A percentile compares a stretch with the other conserved stretches of the same genome.
phyloP scores from a whole-genome alignment of 2,113 vertebrate genomes.

The Solenodon paradoxus region DNA sequence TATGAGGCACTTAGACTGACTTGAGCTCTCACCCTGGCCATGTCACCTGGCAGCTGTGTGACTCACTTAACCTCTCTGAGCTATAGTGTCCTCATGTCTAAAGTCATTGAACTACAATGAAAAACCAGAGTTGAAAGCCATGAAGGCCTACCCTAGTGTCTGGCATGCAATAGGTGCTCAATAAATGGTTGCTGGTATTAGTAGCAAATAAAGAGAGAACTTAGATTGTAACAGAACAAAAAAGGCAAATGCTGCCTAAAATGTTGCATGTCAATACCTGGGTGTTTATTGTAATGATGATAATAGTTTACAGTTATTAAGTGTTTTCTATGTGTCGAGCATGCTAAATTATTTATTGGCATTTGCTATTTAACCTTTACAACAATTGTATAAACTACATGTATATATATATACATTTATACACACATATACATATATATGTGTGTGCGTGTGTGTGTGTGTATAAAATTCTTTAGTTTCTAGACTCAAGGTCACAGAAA shows the following conservation, averaged over 20 bases:
- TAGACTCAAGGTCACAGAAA: too few relatives aligned
- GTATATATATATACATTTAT: not conserved
- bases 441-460: too few relatives aligned
- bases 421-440: not conserved
- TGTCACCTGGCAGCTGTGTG: not conserved
- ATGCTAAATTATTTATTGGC: not conserved
- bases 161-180: not conserved
- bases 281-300: not conserved
- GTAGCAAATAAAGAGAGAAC: not conserved
- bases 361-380: not conserved
- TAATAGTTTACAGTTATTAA: not conserved
- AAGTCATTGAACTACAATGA: not conserved
- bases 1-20: not conserved
- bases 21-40: not conserved
- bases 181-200: not conserved
- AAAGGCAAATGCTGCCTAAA: not conserved
- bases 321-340: not conserved
- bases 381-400: not conserved
- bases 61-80: not conserved
- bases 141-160: not conserved
- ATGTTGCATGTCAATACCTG: not conserved
- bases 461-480: too few relatives aligned
- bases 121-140: not conserved
- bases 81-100: not conserved
- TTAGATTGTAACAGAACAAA: not conserved